Percentiles rank a stretch among this genome's conserved stretches.
phyloP scores from a whole-genome alignment of 2,797 vertebrate genomes.

The Danio aesculapii region DNA sequence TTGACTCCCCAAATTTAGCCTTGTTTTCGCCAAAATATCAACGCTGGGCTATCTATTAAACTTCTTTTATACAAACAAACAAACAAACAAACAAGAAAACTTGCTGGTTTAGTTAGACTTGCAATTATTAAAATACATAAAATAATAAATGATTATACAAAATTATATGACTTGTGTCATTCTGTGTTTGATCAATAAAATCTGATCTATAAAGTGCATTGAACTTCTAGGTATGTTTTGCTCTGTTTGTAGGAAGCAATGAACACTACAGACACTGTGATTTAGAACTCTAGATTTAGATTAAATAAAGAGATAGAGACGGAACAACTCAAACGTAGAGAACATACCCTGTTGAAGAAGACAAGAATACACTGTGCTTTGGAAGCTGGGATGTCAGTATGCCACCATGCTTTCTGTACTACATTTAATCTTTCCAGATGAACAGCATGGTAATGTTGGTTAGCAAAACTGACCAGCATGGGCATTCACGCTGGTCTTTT shows the following conservation, averaged over 20 bases:
- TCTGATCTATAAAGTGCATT: neutral
- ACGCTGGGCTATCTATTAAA: too few relatives aligned
- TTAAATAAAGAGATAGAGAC: neutral
- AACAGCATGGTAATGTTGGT: neutral
- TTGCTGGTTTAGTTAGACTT: too few relatives aligned
- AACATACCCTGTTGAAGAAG: neutral
- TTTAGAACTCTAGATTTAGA: neutral
- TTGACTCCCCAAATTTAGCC: too few relatives aligned
- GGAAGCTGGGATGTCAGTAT: neutral
- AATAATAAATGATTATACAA: too few relatives aligned
- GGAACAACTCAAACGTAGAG: neutral
- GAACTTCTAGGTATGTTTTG: neutral
- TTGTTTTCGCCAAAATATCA: too few relatives aligned
- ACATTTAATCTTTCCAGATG: neutral
- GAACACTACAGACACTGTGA: neutral
- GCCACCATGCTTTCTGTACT: neutral
- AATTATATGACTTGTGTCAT: too few relatives aligned
- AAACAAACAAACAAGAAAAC: too few relatives aligned
- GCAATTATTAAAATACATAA: too few relatives aligned
- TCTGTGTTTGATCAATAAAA: conserved; percentile 1
- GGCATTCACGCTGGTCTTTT: neutral
- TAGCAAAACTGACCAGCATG: neutral
- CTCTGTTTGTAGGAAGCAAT: neutral
- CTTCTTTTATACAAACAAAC: too few relatives aligned
- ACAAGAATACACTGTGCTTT: neutral